Evolutionary conservation across 2,113 vertebrate species (phyloP).

Genomic region (Chionis minor): DNA sequence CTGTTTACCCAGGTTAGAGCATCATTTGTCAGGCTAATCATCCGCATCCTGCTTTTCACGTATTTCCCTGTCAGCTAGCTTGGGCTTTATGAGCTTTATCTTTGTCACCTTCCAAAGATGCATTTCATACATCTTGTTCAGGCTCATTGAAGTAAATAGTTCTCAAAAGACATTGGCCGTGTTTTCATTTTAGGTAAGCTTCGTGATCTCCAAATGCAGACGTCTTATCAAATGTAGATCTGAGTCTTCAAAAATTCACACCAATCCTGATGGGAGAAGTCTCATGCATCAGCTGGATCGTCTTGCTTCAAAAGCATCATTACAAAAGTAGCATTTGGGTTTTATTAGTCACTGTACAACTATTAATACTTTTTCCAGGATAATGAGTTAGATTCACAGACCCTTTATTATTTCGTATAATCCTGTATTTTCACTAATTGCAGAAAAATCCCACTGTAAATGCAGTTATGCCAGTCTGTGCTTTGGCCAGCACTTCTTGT

Average conservation of each 20-base stretch:
- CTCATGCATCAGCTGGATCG: neutral
- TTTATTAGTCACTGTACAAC: neutral
- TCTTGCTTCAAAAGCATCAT: neutral
- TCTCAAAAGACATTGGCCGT: neutral
- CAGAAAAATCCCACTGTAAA: neutral
- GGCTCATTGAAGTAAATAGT: neutral
- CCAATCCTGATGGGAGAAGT: neutral
- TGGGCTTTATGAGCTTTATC: neutral
- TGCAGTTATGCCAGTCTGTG: neutral
- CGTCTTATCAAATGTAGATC: neutral
- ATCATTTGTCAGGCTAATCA: neutral
- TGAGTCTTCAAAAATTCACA: neutral
- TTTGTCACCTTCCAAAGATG: neutral
- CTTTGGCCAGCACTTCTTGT: neutral
- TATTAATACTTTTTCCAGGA: neutral
- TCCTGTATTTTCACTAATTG: neutral
- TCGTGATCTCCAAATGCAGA: neutral
- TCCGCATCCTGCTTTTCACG: neutral
- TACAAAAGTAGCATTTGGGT: neutral
- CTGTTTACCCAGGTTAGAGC: neutral
- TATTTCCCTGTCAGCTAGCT: neutral
- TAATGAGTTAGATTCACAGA: neutral
- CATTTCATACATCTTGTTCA: neutral
- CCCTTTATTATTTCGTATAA: neutral
- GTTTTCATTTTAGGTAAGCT: neutral